A percentile compares a stretch with the other conserved stretches of the same genome.
Evolutionary conservation across 64 coral and sea anemone genomes (phyloP).

Genomic region (Catalaphyllia jardinei): DNA sequence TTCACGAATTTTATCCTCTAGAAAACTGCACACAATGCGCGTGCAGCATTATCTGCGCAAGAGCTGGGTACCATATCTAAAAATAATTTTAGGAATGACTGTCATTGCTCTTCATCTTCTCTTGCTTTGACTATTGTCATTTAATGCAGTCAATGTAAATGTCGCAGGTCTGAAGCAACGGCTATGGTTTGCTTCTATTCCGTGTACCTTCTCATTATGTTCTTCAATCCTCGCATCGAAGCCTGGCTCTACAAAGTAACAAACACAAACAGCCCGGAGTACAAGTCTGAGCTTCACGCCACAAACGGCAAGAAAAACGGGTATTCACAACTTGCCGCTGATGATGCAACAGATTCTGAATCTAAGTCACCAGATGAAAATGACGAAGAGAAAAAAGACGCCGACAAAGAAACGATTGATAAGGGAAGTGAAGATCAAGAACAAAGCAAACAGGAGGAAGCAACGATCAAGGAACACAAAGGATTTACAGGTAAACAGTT

Average conservation of each 20-base stretch:
- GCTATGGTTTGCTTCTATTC: conserved; percentile 96
- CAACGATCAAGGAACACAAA: neutral
- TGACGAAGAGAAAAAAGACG: neutral
- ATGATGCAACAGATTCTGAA: conserved; percentile 1
- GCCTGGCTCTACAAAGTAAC: conserved; percentile 85
- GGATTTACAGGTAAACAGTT: neutral
- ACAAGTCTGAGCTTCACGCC: conserved; percentile 86
- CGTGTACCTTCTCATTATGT: conserved; percentile 92
- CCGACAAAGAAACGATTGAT: neutral
- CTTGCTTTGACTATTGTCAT: neutral
- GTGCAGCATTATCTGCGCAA: too few species aligned
- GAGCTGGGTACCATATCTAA: too few species aligned
- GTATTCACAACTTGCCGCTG: conserved; percentile 15
- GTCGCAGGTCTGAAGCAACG: conserved; percentile 90
- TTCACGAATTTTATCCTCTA: too few species aligned
- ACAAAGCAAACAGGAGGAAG: neutral
- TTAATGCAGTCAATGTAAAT: neutral
- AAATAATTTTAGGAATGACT: neutral
- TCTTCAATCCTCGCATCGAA: conserved; percentile 93
- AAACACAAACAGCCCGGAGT: conserved; percentile 77
- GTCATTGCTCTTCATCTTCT: neutral
- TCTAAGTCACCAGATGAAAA: conserved; percentile 13
- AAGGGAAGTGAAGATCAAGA: neutral
- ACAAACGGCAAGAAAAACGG: conserved; percentile 37
- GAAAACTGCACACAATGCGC: too few species aligned